Base-by-base conservation (phyloP, 2,797 vertebrate species). In the Xyrichtys novacula region DNA sequence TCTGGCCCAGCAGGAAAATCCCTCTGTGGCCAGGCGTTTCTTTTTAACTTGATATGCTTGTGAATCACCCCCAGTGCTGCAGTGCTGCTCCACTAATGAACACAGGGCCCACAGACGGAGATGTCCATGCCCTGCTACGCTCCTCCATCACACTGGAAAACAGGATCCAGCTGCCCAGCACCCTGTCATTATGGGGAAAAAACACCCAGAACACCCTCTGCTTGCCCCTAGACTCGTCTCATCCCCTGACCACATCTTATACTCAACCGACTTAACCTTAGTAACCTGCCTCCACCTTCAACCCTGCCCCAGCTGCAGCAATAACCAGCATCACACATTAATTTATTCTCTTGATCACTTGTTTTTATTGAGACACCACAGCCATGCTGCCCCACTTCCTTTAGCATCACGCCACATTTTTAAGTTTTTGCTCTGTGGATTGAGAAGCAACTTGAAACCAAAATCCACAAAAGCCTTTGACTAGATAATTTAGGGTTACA, bases 11-110 rank as follows among this genome's bases (percentile, higher is more conserved):
- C 76, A 90, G 90, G 89, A 90, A 91, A 92, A 90, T 89, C 91
- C 90, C 89, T 88, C 88, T 91, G 92, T 84, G 90, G 91, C 83
- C 83, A 86, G 79, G 78, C 89, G 78, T 90, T 91, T 84, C 92
- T 88, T 89, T 93, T 91, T 88, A 94, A 94, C 91, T 90, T 92
- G 92, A 94, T 94, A 93, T 81, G 90, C 91, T 93, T 93, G 91
- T 93, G 92, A 93, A 92, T 89, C 88, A 85, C 85, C 91, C 85
- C 80, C 83, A 80, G 83, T 82, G 71, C 87, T 86, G 77, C 78
- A 81, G 79, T 65, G 80, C 86, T 89, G 85, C 86, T 82, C 81
- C 81, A 79, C 90, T 91, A 93, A 94, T 94, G 90, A 92, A 92
- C 90, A 88, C 83, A 88, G 87, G 83, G 63, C 86, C 87, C 86